Evolutionary conservation across 2,888 invertebrate species (phyloP).

Genomic region (Calameuta filiformis): DNA sequence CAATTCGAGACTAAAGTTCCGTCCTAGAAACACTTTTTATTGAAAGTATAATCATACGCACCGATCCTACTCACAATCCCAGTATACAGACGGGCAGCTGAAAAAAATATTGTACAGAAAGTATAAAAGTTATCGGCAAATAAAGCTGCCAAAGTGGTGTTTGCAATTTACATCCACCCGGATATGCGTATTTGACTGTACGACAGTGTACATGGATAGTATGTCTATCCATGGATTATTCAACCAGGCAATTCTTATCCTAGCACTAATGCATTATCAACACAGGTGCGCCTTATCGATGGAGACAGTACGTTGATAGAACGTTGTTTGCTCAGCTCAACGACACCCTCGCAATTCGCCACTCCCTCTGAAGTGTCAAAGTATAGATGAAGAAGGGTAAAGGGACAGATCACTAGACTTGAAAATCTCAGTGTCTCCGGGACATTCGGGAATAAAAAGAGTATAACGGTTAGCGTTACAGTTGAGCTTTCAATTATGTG

Average conservation of each 20-base stretch:
- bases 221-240: not conserved
- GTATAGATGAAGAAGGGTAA: not conserved
- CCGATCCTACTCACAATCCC: too few species aligned
- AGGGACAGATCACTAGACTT: too few species aligned
- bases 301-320: slow-evolving; percentile 20
- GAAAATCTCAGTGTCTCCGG: too few species aligned
- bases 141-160: not conserved
- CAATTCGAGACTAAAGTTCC: too few species aligned
- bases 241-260: not conserved
- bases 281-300: slow-evolving; percentile 43
- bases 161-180: not conserved
- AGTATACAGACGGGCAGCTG: too few species aligned
- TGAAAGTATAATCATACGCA: too few species aligned
- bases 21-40: too few species aligned
- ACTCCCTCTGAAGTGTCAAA: not conserved
- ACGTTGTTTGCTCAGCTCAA: slow-evolving; percentile 16
- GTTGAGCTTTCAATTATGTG: too few species aligned
- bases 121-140: not conserved
- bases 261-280: slow-evolving; percentile 46
- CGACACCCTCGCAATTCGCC: slow-evolving; percentile 8
- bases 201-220: not conserved
- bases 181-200: not conserved
- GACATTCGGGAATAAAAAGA: too few species aligned
- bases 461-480: too few species aligned
- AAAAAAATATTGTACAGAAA: too few species aligned